Base-by-base conservation (phyloP, 1,140 invertebrate genomes). In the Caenorhabditis remanei region DNA sequence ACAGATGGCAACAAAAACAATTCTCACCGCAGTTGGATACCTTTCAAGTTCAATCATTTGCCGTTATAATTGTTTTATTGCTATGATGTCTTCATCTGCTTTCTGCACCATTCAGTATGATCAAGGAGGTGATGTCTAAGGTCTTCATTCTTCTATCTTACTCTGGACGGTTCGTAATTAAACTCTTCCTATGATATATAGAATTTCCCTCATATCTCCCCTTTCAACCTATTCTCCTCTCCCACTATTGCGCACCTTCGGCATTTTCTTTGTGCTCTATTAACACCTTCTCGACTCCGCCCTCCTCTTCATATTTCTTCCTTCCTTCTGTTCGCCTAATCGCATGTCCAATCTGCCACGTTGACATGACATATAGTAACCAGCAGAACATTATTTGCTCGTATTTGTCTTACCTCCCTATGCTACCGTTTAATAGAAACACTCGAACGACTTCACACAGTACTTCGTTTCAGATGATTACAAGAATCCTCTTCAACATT, bases 321-420 rank as follows among this genome's bases (percentile, higher is more conserved):
- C 82, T 43, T 56, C 82, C 50, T 83, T 58, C 82, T 83, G 82
- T 83, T 41, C 82, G 9, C 14, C 41, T 58, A 83, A 55, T 83
- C 82, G 7, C 1, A 24, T 43, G 24, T 50, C 5, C 50, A 55
- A 83, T 58, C 82, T 83, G 50, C 82, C 50, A 55, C 50, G 50
- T 58, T n/a, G 19, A 41, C 43, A 58, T 16, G 56, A 55, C 50
- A 55, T 55, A 50, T 83, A 41, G 11, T 56, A 56, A n/a, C 41
- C 11, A 55, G 48, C 9, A 58, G 50, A 83, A 41, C 56, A 58
- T 2, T 14, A 32, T 40, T n/a, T 75, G 14, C 56, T 58, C 56
- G 21, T 5, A 21, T 14, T 53, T 83, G 2, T 55, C 43, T 56
- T 56, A 55, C 48, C 16, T 55, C 19, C 16, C 1, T 83, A 21